These are phyloP conservation scores for Microcebus lehilahytsara DNA, from an alignment of 2,113 vertebrate species.

Conservation along the genomic window DNA sequence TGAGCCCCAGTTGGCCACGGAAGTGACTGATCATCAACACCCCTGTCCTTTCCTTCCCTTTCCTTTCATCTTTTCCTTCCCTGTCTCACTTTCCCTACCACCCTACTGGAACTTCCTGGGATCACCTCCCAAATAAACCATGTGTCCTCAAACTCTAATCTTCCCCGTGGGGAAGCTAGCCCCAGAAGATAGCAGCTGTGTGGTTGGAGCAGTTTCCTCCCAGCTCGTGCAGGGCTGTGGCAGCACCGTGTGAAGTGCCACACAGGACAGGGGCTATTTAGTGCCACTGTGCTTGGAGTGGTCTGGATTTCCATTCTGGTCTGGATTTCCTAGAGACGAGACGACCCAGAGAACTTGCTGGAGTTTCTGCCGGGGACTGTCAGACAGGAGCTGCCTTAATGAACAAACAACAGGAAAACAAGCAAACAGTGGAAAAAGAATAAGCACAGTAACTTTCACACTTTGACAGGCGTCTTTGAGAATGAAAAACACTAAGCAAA, in stretches of 20 bases:
- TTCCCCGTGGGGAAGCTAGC: neutral
- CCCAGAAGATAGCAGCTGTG: too few relatives aligned
- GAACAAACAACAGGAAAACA: neutral
- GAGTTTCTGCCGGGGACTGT: neutral
- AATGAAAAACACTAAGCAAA: neutral
- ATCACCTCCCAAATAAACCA: neutral
- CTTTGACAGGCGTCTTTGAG: neutral
- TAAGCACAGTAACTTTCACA: neutral
- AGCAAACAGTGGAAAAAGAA: neutral
- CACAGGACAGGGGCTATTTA: neutral
- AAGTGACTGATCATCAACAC: neutral
- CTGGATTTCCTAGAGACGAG: neutral
- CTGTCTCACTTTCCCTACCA: accelerated
- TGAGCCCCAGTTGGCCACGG: neutral
- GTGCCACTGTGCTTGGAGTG: neutral
- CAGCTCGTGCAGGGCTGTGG: too few relatives aligned
- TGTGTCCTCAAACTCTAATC: neutral
- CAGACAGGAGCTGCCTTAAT: neutral
- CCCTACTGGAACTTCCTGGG: neutral
- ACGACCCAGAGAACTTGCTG: neutral
- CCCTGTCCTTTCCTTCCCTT: accelerated
- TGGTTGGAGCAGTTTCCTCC: neutral
- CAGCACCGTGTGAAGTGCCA: neutral
- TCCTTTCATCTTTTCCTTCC: neutral
- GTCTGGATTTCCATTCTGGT: neutral